Conservation (phyloP, 2,888 invertebrate species). For the Bombylius major region DNA sequence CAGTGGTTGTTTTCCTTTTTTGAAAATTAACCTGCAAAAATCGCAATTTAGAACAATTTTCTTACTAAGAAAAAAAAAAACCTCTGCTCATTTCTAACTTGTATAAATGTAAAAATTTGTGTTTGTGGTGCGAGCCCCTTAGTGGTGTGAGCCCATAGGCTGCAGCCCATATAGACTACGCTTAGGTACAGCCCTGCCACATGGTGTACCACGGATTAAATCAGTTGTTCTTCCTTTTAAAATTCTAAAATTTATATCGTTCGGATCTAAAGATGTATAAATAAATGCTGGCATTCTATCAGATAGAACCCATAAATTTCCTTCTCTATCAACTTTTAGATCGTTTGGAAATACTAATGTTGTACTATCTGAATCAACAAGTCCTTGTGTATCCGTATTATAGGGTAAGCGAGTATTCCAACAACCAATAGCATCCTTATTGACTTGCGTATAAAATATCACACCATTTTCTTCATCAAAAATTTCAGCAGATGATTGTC, state of each 20-base stretch:
- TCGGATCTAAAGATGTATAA: constrained; percentile 48
- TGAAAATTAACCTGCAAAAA: too few relatives aligned
- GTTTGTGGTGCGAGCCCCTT: too few relatives aligned
- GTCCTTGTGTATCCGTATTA: constrained; percentile 49
- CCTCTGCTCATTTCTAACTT: too few relatives aligned
- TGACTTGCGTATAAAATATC: constrained; percentile 65
- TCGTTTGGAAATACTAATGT: constrained; percentile 67
- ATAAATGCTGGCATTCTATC: constrained; percentile 65
- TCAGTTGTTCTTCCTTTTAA: constrained; percentile 30
- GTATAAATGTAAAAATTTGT: too few relatives aligned
- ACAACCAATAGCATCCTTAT: constrained; percentile 65
- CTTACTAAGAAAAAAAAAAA: too few relatives aligned
- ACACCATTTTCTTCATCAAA: constrained; percentile 55
- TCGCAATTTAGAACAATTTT: too few relatives aligned
- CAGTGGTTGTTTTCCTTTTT: too few relatives aligned
- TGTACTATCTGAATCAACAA: constrained; percentile 54
- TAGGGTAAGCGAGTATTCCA: constrained; percentile 63
- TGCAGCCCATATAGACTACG: too few relatives aligned
- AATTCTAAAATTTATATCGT: constrained; percentile 52
- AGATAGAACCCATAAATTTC: constrained; percentile 60
- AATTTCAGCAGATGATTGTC: constrained; percentile 62
- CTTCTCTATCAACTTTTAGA: constrained; percentile 51
- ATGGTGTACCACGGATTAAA: constrained; percentile 33
- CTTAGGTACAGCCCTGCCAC: too few relatives aligned
- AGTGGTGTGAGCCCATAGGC: too few relatives aligned